These are phyloP conservation scores for Rhea pennata DNA, from an alignment of 2,113 vertebrate species.

Conservation along the genomic window DNA sequence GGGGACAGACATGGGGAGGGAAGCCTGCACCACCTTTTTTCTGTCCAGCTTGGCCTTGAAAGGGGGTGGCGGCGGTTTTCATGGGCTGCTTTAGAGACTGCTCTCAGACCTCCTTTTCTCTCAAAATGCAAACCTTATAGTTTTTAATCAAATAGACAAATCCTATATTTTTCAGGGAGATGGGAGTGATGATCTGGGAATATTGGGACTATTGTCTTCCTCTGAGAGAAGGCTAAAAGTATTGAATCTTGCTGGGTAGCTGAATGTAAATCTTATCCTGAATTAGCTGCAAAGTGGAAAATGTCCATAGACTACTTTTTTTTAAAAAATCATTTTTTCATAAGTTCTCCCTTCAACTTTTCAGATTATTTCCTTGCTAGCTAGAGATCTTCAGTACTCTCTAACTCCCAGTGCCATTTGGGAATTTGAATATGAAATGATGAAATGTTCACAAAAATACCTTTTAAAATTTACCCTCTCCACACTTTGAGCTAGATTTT, in stretches of 20 bases:
- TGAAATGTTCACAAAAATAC: background rate
- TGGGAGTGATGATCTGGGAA: background rate
- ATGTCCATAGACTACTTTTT: background rate
- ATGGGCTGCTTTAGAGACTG: background rate
- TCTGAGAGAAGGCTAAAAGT: background rate
- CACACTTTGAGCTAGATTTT: background rate
- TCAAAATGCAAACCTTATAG: fast-evolving
- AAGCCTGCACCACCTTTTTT: background rate
- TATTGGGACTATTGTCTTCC: background rate
- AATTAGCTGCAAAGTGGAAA: background rate
- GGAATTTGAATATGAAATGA: background rate
- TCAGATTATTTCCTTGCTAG: background rate
- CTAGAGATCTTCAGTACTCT: background rate
- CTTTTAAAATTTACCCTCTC: background rate
- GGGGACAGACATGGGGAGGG: background rate
- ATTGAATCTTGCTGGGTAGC: background rate
- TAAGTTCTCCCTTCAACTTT: background rate
- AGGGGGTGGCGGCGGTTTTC: background rate
- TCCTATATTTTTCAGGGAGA: background rate
- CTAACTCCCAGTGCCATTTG: background rate
- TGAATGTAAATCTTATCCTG: background rate
- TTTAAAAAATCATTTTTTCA: background rate
- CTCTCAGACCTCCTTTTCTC: background rate
- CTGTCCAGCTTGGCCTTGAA: background rate
- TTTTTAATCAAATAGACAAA: background rate